Percentiles rank a stretch among this genome's conserved stretches.
Conservation (phyloP, 2,113 vertebrate genomes). For the Axis porcinus region DNA sequence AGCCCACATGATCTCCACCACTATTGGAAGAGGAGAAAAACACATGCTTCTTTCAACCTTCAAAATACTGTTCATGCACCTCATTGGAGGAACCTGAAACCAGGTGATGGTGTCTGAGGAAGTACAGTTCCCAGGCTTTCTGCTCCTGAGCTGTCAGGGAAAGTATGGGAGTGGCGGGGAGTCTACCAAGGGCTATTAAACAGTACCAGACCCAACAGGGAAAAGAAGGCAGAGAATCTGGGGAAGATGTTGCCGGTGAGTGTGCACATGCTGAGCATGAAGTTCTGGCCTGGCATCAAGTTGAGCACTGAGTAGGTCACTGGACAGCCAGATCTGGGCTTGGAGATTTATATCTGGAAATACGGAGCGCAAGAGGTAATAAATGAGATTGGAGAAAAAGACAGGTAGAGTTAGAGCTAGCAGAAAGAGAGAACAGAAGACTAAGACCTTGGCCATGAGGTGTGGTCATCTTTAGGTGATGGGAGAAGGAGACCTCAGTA, state of each 20-base stretch:
- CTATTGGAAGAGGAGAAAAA: neutral
- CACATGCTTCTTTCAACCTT: neutral
- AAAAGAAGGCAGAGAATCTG: neutral
- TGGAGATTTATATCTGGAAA: neutral
- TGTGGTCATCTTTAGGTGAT: neutral
- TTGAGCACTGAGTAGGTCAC: neutral
- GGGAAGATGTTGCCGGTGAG: neutral
- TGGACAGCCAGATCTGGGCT: neutral
- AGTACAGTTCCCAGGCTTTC: neutral
- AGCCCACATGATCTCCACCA: fast-evolving
- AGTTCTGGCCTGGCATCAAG: neutral
- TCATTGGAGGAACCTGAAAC: neutral
- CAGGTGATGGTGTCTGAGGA: neutral
- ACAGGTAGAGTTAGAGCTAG: neutral
- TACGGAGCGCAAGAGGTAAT: neutral
- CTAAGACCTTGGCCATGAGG: neutral
- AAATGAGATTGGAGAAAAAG: neutral
- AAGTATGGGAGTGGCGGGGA: neutral
- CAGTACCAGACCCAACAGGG: neutral
- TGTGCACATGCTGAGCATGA: neutral
- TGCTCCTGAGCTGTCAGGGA: neutral
- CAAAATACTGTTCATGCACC: neutral
- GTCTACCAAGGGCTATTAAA: neutral
- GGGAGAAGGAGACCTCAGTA: neutral
- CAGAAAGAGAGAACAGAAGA: neutral